Evolutionary conservation across 2,113 vertebrate genomes (phyloP).

Genomic region (Peromyscus leucopus): DNA sequence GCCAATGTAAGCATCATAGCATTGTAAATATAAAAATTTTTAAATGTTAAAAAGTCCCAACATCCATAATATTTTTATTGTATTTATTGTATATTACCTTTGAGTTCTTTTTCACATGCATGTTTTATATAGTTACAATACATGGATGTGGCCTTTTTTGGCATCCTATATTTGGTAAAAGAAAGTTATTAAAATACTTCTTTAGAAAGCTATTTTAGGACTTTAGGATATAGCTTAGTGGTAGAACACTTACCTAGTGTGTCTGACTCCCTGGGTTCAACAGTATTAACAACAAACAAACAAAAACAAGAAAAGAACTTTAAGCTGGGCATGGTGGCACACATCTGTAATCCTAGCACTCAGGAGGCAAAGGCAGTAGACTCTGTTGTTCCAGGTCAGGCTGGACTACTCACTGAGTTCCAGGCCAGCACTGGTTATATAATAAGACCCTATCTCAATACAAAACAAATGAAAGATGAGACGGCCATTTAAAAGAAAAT

Average conservation of each 20-base stretch:
- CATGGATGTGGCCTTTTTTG: conserved; percentile 18
- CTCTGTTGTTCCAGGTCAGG: not conserved
- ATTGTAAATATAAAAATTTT: conserved; percentile 44
- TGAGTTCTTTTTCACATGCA: not conserved
- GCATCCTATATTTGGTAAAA: conserved; percentile 25
- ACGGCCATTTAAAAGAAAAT: not conserved
- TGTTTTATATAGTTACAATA: conserved; percentile 47
- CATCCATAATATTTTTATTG: conserved; percentile 32
- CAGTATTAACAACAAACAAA: not conserved
- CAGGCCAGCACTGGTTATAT: not conserved
- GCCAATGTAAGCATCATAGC: not conserved
- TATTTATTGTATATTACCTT: not conserved
- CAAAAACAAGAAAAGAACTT: not conserved
- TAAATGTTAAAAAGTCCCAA: not conserved
- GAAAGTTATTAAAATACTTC: conserved; percentile 31
- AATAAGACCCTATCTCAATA: not conserved
- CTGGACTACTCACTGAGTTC: not conserved
- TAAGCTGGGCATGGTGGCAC: not conserved
- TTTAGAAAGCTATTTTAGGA: not conserved
- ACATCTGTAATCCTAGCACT: not conserved
- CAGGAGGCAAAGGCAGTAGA: not conserved
- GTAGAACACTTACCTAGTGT: not conserved
- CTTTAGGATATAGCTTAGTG: not conserved
- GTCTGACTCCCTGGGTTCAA: not conserved
- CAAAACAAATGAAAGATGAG: not conserved